Evolutionary conservation across 2,797 vertebrate species (phyloP).

Genomic region (Malacoctenus gilli): DNA sequence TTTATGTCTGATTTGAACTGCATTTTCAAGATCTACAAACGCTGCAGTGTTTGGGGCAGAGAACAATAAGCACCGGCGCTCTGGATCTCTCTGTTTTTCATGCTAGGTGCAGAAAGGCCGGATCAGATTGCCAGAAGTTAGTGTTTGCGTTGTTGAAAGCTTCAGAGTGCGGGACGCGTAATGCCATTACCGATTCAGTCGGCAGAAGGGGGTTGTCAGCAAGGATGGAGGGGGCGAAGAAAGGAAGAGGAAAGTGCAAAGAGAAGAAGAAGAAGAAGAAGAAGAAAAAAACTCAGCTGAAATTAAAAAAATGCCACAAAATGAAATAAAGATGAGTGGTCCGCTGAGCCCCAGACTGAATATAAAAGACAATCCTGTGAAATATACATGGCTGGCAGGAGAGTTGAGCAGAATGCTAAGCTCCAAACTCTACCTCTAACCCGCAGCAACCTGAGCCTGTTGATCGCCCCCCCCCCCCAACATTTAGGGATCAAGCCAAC

Average conservation of each 20-base stretch:
- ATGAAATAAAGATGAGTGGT: conserved; percentile 85
- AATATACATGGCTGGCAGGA: conserved; percentile 77
- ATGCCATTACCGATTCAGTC: conserved; percentile 71
- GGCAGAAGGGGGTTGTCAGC: conserved; percentile 68
- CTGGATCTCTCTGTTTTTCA: conserved; percentile 14
- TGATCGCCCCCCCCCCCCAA: conserved; percentile 61
- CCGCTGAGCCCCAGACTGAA: conserved; percentile 74
- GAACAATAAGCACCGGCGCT: background rate
- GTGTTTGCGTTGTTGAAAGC: conserved; percentile 61
- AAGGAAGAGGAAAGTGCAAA: conserved; percentile 14
- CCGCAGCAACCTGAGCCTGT: conserved; percentile 56
- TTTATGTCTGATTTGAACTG: too few species aligned
- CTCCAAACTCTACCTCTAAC: conserved; percentile 68
- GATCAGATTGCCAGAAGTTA: conserved; percentile 48
- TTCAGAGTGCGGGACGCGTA: conserved; percentile 55
- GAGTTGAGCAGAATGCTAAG: conserved; percentile 78
- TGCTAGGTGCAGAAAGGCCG: conserved; percentile 35
- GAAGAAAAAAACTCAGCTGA: conserved; percentile 68
- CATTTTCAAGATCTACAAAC: too few species aligned
- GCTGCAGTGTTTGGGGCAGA: too few species aligned
- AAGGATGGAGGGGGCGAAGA: conserved; percentile 38
- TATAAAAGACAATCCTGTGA: conserved; percentile 81
- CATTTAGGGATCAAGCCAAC: conserved; percentile 67
- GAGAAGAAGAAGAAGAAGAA: conserved; percentile 36
- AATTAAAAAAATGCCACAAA: conserved; percentile 82